These are phyloP conservation scores for Cetoscarus ocellatus DNA, from an alignment of 2,797 vertebrate species.

Conservation along the genomic window DNA sequence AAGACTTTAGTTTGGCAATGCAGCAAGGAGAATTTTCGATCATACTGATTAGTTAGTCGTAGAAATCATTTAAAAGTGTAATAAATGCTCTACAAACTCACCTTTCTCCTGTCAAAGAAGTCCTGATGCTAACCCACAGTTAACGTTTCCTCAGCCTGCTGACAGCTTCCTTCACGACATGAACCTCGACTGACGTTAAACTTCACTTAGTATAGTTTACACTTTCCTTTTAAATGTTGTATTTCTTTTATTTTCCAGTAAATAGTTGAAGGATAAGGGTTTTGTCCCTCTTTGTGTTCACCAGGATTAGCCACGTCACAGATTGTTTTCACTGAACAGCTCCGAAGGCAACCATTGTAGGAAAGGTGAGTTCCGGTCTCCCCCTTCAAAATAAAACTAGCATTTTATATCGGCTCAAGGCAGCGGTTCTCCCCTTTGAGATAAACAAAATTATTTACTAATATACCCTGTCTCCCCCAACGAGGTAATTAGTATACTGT, in stretches of 20 bases:
- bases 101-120: conserved; percentile 42
- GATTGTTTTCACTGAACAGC: conserved; percentile 47
- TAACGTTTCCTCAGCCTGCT: conserved; percentile 5
- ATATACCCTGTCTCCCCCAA: too few relatives aligned
- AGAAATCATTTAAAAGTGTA: too few relatives aligned
- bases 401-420: neutral
- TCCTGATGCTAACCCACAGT: conserved; percentile 48
- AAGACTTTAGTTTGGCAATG: too few relatives aligned
- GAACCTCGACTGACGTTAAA: fast-evolving
- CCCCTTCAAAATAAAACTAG: conserved; percentile 40
- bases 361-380: fast-evolving
- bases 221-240: fast-evolving
- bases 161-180: neutral
- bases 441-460: neutral
- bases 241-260: fast-evolving
- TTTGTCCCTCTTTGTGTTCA: conserved; percentile 15
- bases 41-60: too few relatives aligned
- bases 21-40: too few relatives aligned
- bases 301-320: conserved; percentile 76
- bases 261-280: neutral
- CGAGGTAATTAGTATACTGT: too few relatives aligned
- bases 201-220: neutral
- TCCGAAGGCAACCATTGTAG: fast-evolving
- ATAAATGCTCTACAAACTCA: conserved; percentile 8
- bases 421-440: neutral